Conservation (phyloP, 2,113 vertebrate genomes). For the Percopsis transmontana region DNA sequence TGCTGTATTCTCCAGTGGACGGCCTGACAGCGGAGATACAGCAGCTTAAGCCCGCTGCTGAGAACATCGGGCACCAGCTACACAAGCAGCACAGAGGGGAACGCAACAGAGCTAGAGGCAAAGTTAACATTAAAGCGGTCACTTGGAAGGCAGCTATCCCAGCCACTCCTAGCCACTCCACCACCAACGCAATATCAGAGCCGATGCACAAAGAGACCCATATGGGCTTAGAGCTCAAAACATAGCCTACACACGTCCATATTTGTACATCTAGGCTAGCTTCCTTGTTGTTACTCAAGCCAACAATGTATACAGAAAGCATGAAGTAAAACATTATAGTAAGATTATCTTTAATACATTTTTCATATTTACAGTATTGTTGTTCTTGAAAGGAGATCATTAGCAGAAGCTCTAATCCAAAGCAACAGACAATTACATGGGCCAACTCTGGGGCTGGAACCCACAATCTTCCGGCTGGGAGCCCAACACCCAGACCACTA, state of each 20-base stretch:
- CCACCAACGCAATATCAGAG: not conserved
- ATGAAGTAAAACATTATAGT: conserved; percentile 1
- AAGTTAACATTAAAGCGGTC: conserved; percentile 15
- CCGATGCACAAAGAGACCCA: not conserved
- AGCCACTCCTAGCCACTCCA: no score
- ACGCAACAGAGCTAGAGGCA: conserved; percentile 21
- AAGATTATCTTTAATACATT: no score
- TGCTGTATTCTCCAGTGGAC: conserved; percentile 27
- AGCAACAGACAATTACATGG: no score
- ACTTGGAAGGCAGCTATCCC: not conserved
- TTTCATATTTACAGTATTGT: no score
- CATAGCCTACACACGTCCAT: not conserved
- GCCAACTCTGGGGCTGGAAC: no score
- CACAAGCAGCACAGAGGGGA: conserved; percentile 22
- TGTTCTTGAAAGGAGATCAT: not conserved
- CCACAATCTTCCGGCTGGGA: no score
- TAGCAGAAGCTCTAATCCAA: not conserved
- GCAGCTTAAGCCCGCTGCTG: conserved; percentile 44
- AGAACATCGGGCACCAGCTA: conserved; percentile 28
- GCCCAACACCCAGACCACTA: conserved; percentile 49
- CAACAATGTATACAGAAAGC: conserved; percentile 15
- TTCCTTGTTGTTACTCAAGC: conserved; percentile 35
- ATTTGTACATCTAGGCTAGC: not conserved
- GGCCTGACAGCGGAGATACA: conserved; percentile 38
- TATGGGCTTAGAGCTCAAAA: not conserved